Evolutionary conservation across 1,140 invertebrate genomes (phyloP).

Genomic region (Ruditapes philippinarum): DNA sequence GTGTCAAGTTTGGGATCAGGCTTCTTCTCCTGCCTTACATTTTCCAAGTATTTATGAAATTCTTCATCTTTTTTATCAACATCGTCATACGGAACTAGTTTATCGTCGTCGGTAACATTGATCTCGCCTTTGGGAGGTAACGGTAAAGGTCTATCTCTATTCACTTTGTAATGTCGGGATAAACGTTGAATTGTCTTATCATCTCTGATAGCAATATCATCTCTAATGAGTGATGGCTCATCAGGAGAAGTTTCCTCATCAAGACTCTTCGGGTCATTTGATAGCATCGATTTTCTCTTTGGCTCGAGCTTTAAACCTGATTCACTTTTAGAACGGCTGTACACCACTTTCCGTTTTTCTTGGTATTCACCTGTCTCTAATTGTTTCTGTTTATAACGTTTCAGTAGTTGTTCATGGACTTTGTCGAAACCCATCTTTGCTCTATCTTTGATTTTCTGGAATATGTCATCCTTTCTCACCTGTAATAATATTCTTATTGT

Average conservation of each 20-base stretch:
- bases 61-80: not conserved
- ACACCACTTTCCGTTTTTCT: not conserved
- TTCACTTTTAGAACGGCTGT: not conserved
- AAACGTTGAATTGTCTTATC: not conserved
- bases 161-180: not conserved
- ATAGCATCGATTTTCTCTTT: too few species aligned
- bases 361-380: not conserved
- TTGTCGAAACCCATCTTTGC: not conserved
- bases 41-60: not conserved
- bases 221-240: too few species aligned
- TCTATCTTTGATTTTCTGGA: not conserved
- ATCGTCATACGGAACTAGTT: not conserved
- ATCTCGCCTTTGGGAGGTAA: not conserved
- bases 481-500: not conserved
- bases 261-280: too few species aligned
- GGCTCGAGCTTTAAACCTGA: too few species aligned
- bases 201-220: too few species aligned
- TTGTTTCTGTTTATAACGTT: not conserved
- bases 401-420: not conserved
- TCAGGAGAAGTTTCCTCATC: not conserved
- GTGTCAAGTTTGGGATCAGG: not conserved
- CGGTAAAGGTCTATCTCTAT: not conserved
- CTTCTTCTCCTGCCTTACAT: not conserved
- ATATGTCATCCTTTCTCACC: not conserved
- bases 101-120: not conserved